Base-by-base conservation (phyloP, 1,140 invertebrate genomes). In the Nomia melanderi region DNA sequence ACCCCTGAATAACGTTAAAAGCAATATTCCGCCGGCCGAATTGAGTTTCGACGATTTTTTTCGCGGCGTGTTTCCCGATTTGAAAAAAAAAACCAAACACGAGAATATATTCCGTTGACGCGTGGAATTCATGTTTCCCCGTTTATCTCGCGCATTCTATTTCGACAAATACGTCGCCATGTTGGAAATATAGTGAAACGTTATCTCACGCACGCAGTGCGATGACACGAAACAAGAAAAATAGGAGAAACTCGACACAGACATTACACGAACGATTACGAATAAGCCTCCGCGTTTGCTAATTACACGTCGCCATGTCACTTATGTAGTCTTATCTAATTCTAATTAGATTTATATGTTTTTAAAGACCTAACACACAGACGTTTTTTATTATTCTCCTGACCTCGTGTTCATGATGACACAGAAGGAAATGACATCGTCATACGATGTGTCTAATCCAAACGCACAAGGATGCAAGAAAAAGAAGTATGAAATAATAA, bases 61-160 rank as follows among this genome's bases (percentile, higher is more conserved):
- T 23, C 8, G 9, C 27, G 14, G 39, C 20, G 8, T 8, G 20
- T 9, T 11, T n/a, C n/a, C 47, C 6, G 17, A 31, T 56, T n/a
- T n/a, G n/a, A 9, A 29, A 36, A 66, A 66, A 41, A 39, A 29
- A 73, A 50, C 3, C 33, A 36, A 36, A 8, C 33, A 20, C 27
- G 39, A 5, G n/a, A n/a, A n/a, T n/a, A n/a, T 20, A 14, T 71
- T 25, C 7, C 23, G 31, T 41, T 54, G 27, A 41, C 47, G 3
- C 47, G 47, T 29, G 41, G 17, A 11, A 60, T 39, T 9, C 27
- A 20, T 17, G 20, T 29, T 23, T 20, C 23, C 7, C 23, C n/a
- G 9, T 73, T 54, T 72, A 17, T 65, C 9, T 17, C 9, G 9
- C 8, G 39, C 53, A 11, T 75, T 74, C 56, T 57, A 25, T 36